These are phyloP conservation scores for Aldabrachelys gigantea DNA, from an alignment of 2,113 vertebrate genomes.

Conservation along the genomic window DNA sequence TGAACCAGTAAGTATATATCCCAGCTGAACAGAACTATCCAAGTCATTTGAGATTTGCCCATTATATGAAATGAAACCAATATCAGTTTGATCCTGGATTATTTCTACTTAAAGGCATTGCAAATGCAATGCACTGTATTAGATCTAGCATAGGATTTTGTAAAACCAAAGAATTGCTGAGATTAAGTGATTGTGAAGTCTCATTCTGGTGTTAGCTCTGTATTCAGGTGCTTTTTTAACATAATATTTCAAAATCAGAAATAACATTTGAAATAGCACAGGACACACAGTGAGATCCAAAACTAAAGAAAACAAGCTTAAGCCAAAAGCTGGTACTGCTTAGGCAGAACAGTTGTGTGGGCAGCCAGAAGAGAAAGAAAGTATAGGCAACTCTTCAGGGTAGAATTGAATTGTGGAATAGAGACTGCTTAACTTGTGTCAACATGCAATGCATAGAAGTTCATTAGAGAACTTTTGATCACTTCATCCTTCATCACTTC, in stretches of 20 bases:
- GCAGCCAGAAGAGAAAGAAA: not conserved
- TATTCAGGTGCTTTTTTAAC: not conserved
- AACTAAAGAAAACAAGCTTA: not conserved
- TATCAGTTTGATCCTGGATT: not conserved
- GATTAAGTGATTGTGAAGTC: not conserved
- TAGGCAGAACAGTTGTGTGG: not conserved
- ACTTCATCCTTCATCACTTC: not conserved
- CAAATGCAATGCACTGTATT: constrained; percentile 5
- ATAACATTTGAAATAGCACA: not conserved
- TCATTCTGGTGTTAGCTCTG: not conserved
- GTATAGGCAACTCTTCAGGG: rapidly evolving
- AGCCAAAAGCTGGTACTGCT: not conserved
- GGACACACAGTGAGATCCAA: not conserved
- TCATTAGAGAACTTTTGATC: not conserved
- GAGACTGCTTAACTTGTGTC: not conserved
- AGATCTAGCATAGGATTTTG: not conserved
- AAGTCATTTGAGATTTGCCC: not conserved
- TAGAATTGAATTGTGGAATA: not conserved
- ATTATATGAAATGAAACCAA: not conserved
- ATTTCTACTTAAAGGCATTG: not conserved
- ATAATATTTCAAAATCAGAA: not conserved
- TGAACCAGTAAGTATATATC: not conserved
- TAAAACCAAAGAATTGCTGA: not conserved
- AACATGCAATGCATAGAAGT: not conserved
- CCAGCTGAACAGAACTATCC: not conserved